Percentiles rank a stretch among this genome's conserved stretches.
These are phyloP conservation scores for Tinea trinotella DNA, from an alignment of 2,888 invertebrate species.

Conservation along the genomic window DNA sequence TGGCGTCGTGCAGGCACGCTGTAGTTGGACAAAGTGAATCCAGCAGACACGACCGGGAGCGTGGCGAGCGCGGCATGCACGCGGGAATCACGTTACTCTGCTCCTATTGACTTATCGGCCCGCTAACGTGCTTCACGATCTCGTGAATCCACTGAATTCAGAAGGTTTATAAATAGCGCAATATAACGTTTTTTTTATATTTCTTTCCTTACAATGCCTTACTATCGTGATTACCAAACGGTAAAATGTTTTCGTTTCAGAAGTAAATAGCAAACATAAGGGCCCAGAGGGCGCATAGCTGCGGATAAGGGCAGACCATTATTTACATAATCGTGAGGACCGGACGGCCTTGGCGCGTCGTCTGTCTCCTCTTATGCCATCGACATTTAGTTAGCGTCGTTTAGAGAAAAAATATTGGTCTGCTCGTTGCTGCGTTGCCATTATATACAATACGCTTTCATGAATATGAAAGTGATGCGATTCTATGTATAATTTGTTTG, in stretches of 20 bases:
- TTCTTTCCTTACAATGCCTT: not conserved
- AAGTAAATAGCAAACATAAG: not conserved
- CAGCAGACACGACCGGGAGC: slow-evolving; percentile 2
- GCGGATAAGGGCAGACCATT: slow-evolving; percentile 28
- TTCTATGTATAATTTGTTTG: slow-evolving; percentile 2
- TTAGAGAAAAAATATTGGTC: not conserved
- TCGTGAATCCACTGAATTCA: slow-evolving; percentile 11
- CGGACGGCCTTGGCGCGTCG: slow-evolving; percentile 50
- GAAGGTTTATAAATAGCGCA: not conserved
- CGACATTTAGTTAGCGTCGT: slow-evolving; percentile 10
- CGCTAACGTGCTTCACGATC: slow-evolving; percentile 16
- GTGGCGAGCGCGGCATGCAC: not conserved
- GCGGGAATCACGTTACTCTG: slow-evolving; percentile 11
- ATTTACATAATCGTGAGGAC: slow-evolving; percentile 59
- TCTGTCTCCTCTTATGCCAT: slow-evolving; percentile 20
- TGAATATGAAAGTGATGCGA: slow-evolving; percentile 9
- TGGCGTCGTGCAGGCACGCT: slow-evolving; percentile 12
- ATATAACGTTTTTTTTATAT: not conserved
- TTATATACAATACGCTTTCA: slow-evolving; percentile 7
- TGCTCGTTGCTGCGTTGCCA: not conserved
- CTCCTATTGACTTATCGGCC: slow-evolving; percentile 14
- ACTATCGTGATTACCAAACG: not conserved
- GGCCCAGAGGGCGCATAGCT: not conserved
- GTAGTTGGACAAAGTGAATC: slow-evolving; percentile 1
- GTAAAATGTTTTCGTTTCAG: not conserved